Base-by-base conservation (phyloP, 1,140 invertebrate genomes). In the Samia ricini region DNA sequence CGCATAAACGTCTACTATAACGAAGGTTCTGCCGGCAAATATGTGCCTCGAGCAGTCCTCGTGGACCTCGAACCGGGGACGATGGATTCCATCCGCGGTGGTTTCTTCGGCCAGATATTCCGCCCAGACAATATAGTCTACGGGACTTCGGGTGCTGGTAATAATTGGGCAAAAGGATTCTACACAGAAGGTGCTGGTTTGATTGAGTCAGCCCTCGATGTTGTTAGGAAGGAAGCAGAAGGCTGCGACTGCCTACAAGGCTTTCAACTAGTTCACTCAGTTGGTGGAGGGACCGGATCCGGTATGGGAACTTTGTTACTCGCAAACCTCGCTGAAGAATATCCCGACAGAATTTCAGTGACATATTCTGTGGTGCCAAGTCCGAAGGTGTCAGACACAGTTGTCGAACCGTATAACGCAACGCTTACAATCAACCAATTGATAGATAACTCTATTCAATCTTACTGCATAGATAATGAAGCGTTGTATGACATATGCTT, bases 151-250 rank as follows among this genome's bases (percentile, higher is more conserved):
- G 96, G 97, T 4, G 95, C 96, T 24, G 95, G 95, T 24, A 94
- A 95, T 83, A 95, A 95, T 73, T 95, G 94, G 97, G 97, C 97
- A 42, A 97, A 98, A 88, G 97, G 97, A 29, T 96, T 98, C 79
- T 98, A 97, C 91, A 98, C 97, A 22, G 97, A 98, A 91, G 96
- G 97, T 1, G 97, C 97, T 20, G 97, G 97, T 83, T 85, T 98
- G 33, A 95, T 98, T 7, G 97, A 98, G 81, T 94, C 95, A 4
- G 95, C 97, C 10, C 86, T 98, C 0, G 97, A 98, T 82, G 96
- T 97, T 5, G 94, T 97, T 19, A 92, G 97, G 33, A 98, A 97
- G 88, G 97, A 98, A 91, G 94, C 95, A 8, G 97, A 98, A 90
- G 93, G 93, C 60, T 96, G 95, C 84, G 95, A 97, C 79, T 96